Evolutionary conservation across 2,888 invertebrate genomes (phyloP).

Genomic region (Coecobrya sp.): DNA sequence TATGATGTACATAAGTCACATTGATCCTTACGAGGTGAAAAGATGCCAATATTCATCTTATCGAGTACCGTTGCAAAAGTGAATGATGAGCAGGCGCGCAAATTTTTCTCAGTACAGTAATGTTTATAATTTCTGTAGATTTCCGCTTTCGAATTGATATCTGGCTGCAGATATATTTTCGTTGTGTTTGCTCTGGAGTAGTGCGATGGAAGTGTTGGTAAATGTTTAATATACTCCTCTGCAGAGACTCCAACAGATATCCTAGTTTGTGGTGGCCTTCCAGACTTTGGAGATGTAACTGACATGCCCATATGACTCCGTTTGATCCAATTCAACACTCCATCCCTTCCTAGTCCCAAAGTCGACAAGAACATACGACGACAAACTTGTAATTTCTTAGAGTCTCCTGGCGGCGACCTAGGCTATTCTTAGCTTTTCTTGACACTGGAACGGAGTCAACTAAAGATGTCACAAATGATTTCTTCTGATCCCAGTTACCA

Average conservation of each 20-base stretch:
- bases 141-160: slow-evolving; percentile 79
- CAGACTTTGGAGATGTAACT: not conserved
- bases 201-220: slow-evolving; percentile 83
- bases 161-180: slow-evolving; percentile 83
- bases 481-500: slow-evolving; percentile 56
- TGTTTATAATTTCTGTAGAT: slow-evolving; percentile 67
- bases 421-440: not conserved
- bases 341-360: slow-evolving; percentile 43
- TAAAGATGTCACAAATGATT: slow-evolving; percentile 23
- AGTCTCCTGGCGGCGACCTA: not conserved
- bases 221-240: not conserved
- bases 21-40: slow-evolving; percentile 83
- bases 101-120: not conserved
- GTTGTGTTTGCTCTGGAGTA: slow-evolving; percentile 75
- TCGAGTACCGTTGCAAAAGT: not conserved
- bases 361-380: slow-evolving; percentile 72
- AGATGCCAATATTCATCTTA: slow-evolving; percentile 51
- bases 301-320: not conserved
- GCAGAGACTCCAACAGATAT: not conserved
- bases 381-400: slow-evolving; percentile 68
- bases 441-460: not conserved
- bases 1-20: slow-evolving; percentile 63
- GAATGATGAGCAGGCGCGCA: not conserved
- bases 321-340: not conserved
- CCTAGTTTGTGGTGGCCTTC: not conserved